Percentiles rank a stretch among this genome's conserved stretches.
Conservation (phyloP, 2,888 invertebrate genomes). For the Drosophila cyrtoloma region DNA sequence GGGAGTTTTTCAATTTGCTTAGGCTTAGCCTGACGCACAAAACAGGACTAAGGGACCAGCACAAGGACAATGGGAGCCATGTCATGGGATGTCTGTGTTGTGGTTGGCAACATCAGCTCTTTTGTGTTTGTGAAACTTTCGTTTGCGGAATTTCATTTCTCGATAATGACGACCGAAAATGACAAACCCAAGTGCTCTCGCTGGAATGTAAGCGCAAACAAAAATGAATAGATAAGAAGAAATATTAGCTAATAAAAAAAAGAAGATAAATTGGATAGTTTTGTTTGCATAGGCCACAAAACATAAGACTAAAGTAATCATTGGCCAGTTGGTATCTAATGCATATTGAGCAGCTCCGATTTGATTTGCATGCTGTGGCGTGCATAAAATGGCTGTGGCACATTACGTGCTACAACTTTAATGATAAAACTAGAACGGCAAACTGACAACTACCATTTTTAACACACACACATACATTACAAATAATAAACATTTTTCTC, state of each 20-base stretch:
- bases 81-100: not conserved
- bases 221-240: not conserved
- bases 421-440: conserved; percentile 49
- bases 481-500: not conserved
- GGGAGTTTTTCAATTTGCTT: conserved; percentile 55
- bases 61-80: not conserved
- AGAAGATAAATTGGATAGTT: not conserved
- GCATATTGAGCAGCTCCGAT: conserved; percentile 45
- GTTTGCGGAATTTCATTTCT: conserved; percentile 71
- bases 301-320: conserved; percentile 12
- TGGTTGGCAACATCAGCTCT: conserved; percentile 20
- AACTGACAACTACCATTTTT: not conserved
- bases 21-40: conserved; percentile 38
- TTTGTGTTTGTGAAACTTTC: conserved; percentile 39
- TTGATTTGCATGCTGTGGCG: conserved; percentile 47
- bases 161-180: conserved; percentile 49
- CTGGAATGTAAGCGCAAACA: conserved; percentile 24
- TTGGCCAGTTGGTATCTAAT: conserved; percentile 17
- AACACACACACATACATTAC: not conserved
- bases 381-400: conserved; percentile 33
- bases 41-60: not conserved
- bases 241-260: conserved; percentile 13
- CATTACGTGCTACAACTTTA: conserved; percentile 63
- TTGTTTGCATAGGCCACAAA: not conserved
- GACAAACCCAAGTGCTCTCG: conserved; percentile 3